These are phyloP conservation scores for Nettapus auritus DNA, from an alignment of 2,113 vertebrate genomes.

Conservation along the genomic window DNA sequence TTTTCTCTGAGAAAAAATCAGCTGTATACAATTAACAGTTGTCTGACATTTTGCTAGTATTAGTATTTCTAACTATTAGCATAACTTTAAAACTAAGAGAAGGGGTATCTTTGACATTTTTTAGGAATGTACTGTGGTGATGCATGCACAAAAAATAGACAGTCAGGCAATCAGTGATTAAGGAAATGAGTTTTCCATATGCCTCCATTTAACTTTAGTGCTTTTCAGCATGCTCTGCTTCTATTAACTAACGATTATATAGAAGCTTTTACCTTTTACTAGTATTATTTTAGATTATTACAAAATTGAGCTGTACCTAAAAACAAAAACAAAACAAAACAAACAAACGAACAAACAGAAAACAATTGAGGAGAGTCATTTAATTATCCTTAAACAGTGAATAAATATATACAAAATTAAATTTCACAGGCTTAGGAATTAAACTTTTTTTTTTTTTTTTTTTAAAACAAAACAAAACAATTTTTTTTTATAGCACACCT, in stretches of 20 bases:
- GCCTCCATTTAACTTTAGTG: background rate
- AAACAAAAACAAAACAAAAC: background rate
- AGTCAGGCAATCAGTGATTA: background rate
- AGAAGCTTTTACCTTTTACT: slow-evolving; percentile 22
- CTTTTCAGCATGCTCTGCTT: background rate
- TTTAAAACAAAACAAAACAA: too few relatives aligned
- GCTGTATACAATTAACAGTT: background rate
- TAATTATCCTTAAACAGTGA: background rate
- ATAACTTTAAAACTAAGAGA: background rate
- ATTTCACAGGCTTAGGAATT: background rate
- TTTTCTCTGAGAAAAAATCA: background rate
- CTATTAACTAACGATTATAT: slow-evolving; percentile 9
- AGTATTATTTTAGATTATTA: background rate
- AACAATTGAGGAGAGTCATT: background rate
- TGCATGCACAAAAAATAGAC: background rate
- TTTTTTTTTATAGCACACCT: background rate
- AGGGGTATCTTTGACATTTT: background rate
- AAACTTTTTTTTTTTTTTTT: fast-evolving
- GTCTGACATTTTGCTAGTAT: background rate
- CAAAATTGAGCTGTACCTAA: background rate
- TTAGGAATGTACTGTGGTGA: background rate
- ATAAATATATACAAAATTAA: background rate
- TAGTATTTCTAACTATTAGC: background rate
- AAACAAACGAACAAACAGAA: background rate
- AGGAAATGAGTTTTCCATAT: slow-evolving; percentile 6